These are phyloP conservation scores for Paradisaea rubra DNA, from an alignment of 2,113 vertebrate species.

Conservation along the genomic window DNA sequence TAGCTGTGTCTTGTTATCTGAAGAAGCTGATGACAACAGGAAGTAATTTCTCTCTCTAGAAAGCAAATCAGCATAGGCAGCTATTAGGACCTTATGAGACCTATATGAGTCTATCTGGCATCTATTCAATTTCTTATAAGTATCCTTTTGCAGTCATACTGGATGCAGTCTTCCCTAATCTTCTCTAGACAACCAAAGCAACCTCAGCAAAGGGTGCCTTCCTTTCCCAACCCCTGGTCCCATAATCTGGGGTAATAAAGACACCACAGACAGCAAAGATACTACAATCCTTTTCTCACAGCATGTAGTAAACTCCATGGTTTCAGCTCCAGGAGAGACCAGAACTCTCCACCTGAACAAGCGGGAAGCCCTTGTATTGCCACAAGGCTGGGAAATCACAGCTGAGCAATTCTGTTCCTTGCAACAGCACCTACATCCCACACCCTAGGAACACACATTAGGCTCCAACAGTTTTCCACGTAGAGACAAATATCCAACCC, in stretches of 20 bases:
- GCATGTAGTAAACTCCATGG: neutral
- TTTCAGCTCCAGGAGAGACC: neutral
- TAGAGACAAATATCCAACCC: neutral
- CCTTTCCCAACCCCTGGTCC: neutral
- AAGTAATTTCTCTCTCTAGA: neutral
- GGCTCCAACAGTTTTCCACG: neutral
- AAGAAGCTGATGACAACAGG: neutral
- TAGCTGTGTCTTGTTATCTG: neutral
- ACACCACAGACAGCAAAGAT: neutral
- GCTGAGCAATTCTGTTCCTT: neutral
- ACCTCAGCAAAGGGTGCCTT: neutral
- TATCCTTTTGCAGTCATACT: neutral
- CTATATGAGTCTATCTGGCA: neutral
- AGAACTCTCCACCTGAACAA: accelerated
- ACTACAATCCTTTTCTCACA: neutral
- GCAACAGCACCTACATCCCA: neutral
- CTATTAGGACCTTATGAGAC: neutral
- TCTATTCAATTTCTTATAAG: neutral
- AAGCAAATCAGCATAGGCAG: neutral
- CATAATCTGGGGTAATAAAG: neutral
- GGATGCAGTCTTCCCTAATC: neutral
- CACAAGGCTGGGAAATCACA: neutral
- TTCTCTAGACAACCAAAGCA: neutral
- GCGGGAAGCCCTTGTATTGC: neutral
- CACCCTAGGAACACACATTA: neutral